Base-by-base conservation (phyloP, 2,113 vertebrate genomes). In the Bucco capensis region DNA sequence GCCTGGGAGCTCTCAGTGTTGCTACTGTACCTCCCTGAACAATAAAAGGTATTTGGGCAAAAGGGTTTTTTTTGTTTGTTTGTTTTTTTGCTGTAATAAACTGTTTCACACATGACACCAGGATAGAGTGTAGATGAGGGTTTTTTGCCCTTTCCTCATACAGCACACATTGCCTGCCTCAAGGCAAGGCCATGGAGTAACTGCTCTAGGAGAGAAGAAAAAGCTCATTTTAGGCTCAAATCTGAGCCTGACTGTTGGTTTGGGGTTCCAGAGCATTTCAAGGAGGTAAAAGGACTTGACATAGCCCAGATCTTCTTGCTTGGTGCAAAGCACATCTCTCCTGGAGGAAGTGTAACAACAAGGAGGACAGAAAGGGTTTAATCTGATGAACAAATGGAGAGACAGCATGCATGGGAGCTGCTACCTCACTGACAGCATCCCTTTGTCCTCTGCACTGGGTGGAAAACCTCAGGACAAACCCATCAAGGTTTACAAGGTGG, bases 1-100 rank as follows among this genome's bases (percentile, higher is more conserved):
- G 44, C 50, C 62, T 30, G 4, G 0, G 1, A 54, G 40, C 64
- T 50, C 58, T 54, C 16, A 75, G 42, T 0, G 0, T 12, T 53
- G 51, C 14, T 82, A 12, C 73, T 76, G 90, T 67, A 37, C 86
- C 46, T 79, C 58, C 46, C 28, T 2, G 3, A 65, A 7, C 69
- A 88, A 83, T 22, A 37, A 72, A 92, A 90, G 4, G 5, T 46
- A 50, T 88, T 49, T 4, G 28, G 73, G 74, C 74, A 64, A 92
- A 88, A 88, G 67, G 80, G 74, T 85, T 46, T 42, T 42, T 42
- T 42, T 12, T 37, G 51, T 50, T 54, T 65, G 44, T 46, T 42
- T 42, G 11, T 42, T 12, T 37, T 57, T 50, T 54, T 65, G 44
- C 50, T 90, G 56, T 21, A 86, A 56, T 10, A 49, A 91, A 31